Percentiles rank a stretch among this genome's conserved stretches.
Conservation (phyloP, 2,113 vertebrate species). For the Pandion haliaetus region DNA sequence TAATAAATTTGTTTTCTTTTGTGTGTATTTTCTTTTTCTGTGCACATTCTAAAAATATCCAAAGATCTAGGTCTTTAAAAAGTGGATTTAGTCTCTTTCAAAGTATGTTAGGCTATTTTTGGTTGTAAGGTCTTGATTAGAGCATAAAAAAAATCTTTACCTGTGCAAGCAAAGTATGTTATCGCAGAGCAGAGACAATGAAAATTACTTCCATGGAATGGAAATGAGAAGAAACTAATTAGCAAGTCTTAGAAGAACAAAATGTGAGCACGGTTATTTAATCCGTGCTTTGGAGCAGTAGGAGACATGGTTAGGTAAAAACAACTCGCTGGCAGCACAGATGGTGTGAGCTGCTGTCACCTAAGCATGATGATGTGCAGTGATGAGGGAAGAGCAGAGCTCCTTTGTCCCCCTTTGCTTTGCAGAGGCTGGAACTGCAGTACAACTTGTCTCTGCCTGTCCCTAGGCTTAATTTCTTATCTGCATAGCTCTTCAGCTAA, state of each 20-base stretch:
- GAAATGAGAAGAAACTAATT: not conserved
- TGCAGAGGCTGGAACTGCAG: not conserved
- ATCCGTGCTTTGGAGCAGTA: not conserved
- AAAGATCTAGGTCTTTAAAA: not conserved
- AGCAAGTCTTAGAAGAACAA: not conserved
- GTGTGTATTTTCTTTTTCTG: not conserved
- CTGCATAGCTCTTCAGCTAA: not conserved
- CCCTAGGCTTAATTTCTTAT: not conserved
- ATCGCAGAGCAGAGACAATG: not conserved
- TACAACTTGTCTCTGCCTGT: not conserved
- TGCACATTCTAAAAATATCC: not conserved
- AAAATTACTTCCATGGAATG: not conserved
- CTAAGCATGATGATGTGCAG: accelerated
- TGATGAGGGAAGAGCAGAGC: not conserved
- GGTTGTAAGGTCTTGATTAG: not conserved
- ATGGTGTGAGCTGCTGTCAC: accelerated
- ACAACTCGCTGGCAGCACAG: not conserved
- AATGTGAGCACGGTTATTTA: not conserved
- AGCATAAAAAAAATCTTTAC: not conserved
- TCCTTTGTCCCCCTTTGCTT: not conserved
- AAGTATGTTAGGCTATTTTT: not conserved
- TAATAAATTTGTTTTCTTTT: not conserved
- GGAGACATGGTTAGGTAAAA: not conserved
- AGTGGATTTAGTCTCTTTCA: not conserved
- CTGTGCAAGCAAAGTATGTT: not conserved